A percentile compares a stretch with the other conserved stretches of the same genome.
Evolutionary conservation across 1,140 invertebrate genomes (phyloP).

Genomic region (Tribolium castaneum): DNA sequence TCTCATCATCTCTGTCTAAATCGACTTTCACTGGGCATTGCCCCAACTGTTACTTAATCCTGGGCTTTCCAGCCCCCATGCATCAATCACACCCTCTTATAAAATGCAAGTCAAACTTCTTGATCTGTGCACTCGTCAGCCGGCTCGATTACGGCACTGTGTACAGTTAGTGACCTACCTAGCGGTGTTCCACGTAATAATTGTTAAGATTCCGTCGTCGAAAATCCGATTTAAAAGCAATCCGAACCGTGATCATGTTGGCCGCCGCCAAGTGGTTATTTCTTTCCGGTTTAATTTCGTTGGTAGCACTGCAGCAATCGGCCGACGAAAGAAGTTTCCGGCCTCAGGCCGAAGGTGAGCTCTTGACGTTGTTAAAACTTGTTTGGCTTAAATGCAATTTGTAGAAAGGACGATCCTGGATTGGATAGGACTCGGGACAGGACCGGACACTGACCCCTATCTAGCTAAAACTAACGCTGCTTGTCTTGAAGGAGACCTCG

Average conservation of each 20-base stretch:
- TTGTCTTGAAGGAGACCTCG: constrained; percentile 79
- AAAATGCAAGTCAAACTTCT: constrained; percentile 30
- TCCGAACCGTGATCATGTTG: constrained; percentile 56
- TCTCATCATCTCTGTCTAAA: not conserved
- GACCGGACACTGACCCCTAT: constrained; percentile 79
- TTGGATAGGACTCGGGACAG: constrained; percentile 79
- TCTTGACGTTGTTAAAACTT: not conserved
- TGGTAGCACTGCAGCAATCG: constrained; percentile 67
- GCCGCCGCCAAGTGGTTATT: constrained; percentile 65
- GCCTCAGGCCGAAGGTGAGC: constrained; percentile 62
- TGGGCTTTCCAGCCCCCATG: constrained; percentile 10
- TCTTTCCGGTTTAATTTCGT: constrained; percentile 62
- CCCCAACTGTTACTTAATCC: constrained; percentile 44
- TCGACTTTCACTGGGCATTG: constrained; percentile 49
- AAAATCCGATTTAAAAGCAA: constrained; percentile 25
- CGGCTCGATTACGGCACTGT: constrained; percentile 1
- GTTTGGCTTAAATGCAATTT: not conserved
- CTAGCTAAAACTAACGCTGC: constrained; percentile 76
- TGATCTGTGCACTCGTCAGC: not conserved
- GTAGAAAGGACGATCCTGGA: constrained; percentile 74
- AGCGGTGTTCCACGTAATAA: not conserved
- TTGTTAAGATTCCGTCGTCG: constrained; percentile 12
- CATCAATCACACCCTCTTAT: constrained; percentile 34
- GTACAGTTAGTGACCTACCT: constrained; percentile 38
- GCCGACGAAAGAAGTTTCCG: constrained; percentile 66